Conservation (phyloP, 2,888 invertebrate species). For the Tetrapedia diversipes region DNA sequence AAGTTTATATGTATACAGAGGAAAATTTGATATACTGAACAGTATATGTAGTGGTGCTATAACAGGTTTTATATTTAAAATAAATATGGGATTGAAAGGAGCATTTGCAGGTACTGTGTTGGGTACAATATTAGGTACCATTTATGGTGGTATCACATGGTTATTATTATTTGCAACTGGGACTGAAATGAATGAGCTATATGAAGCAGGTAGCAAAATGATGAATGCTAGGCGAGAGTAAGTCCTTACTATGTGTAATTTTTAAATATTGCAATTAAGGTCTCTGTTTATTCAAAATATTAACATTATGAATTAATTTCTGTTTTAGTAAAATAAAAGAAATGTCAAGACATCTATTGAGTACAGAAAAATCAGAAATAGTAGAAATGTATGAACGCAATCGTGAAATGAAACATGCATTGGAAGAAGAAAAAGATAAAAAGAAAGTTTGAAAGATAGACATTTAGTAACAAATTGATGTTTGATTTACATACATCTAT, state of each 20-base stretch:
- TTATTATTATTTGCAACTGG: constrained; percentile 36
- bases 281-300: neutral
- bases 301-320: neutral
- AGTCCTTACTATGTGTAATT: neutral
- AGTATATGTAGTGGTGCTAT: constrained; percentile 87
- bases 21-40: constrained; percentile 87
- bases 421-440: neutral
- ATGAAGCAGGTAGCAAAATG: neutral
- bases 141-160: constrained; percentile 83
- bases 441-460: neutral
- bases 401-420: neutral
- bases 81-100: constrained; percentile 88
- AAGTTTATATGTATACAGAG: constrained; percentile 87
- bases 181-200: neutral
- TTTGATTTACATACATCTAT: constrained; percentile 1
- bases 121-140: constrained; percentile 86
- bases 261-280: neutral
- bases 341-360: rapidly evolving
- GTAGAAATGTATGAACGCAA: neutral
- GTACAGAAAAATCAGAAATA: neutral
- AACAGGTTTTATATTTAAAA: constrained; percentile 88
- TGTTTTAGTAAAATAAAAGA: constrained; percentile 2
- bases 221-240: constrained; percentile 21
- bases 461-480: neutral
- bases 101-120: constrained; percentile 87